Evolutionary conservation across 2,113 vertebrate genomes (phyloP).

Genomic region (Arothron firmamentum): DNA sequence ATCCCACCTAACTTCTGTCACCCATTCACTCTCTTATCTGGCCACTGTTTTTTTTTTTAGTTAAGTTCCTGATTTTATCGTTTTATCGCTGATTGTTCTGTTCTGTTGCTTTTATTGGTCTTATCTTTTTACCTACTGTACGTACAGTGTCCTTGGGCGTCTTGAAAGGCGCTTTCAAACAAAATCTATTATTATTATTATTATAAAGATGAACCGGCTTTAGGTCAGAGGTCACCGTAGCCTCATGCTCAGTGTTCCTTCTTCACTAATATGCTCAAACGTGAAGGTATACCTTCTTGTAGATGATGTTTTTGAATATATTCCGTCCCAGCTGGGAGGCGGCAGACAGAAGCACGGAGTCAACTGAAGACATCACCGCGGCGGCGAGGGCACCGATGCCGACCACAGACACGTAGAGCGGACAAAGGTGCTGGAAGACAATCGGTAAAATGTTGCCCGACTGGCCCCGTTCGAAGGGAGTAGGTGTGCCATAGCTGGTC

Average conservation of each 20-base stretch:
- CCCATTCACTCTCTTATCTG: no score
- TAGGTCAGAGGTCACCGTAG: neutral
- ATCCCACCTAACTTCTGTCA: no score
- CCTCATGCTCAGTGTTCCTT: neutral
- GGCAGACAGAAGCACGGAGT: constrained; percentile 72
- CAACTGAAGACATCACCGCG: constrained; percentile 75
- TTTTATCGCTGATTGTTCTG: no score
- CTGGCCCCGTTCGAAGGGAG: constrained; percentile 63
- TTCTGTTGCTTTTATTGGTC: no score
- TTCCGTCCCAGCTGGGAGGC: constrained; percentile 73
- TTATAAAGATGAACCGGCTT: neutral
- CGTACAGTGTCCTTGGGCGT: no score
- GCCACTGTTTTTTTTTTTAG: no score
- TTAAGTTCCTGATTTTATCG: no score
- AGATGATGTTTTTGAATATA: constrained; percentile 76
- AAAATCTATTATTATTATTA: no score
- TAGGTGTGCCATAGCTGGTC: constrained; percentile 71
- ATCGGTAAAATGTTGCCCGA: constrained; percentile 69
- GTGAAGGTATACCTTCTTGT: constrained; percentile 51
- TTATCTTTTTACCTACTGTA: no score
- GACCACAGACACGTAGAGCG: constrained; percentile 63
- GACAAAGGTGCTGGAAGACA: constrained; percentile 72
- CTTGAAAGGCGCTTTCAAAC: no score
- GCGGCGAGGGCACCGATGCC: constrained; percentile 73
- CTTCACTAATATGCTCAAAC: neutral